Base-by-base conservation (phyloP, 1,140 invertebrate species). In the Ericerus pela region DNA sequence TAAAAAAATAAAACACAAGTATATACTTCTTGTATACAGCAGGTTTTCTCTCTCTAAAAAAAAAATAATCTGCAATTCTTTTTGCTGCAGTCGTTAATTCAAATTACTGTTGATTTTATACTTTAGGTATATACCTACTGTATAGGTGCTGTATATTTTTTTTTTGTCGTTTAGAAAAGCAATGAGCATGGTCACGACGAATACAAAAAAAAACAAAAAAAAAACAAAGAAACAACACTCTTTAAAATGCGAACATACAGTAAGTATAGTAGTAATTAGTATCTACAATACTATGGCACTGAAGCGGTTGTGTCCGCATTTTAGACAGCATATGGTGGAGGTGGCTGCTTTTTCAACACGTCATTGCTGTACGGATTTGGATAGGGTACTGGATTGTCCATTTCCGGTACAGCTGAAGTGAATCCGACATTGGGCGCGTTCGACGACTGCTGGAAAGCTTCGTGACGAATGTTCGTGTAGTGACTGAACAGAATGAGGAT, bases 401-500 rank as follows among this genome's bases (percentile, higher is more conserved):
- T n/a, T 47, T 47, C 41, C 8, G 41, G 41, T 22, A 47, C 18
- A 10, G 41, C 18, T 22, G 41, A 3, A 10, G 41, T 22, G 41
- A 47, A 47, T 10, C 2, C 3, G 20, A 24, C 14, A 2, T 18
- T 2, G 11, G 10, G 41, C 8, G 41, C 2, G 26, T 47, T 47
- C 12, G 10, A 18, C 2, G 41, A 10, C 26, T 47, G 3, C 20
- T 24, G 22, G n/a, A n/a, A n/a, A 22, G 41, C 41, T 47, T 47
- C 41, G 20, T 20, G 20, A 24, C 41, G 41, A 22, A 47, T 5
- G 20, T 47, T 47, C 26, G 8, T 18, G 20, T 47, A 47, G 26
- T 47, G 41, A 47, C 41, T 47, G 41, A 22, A 47, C 26, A 47
- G 26, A 24, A 47, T 47, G 11, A 47, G 41, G 22, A 47, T 10